phyloP scores from a whole-genome alignment of 2,113 vertebrate genomes.

The Lepus americanus region DNA sequence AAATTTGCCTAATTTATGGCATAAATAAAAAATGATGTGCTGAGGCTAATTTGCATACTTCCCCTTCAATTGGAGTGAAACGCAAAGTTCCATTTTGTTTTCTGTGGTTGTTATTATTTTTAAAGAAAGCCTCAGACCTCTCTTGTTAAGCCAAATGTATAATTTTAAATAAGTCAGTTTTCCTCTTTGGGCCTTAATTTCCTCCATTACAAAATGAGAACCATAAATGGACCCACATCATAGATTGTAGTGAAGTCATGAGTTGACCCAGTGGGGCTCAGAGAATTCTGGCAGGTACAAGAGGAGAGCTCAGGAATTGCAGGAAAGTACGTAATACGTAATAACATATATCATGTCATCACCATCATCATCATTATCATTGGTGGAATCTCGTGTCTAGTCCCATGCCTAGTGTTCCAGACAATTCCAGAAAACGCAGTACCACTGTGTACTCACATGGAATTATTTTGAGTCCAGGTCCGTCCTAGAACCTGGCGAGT shows the following conservation, averaged over 20 bases:
- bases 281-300: not conserved
- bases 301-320: not conserved
- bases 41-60: conserved; percentile 66
- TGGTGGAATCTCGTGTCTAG: not conserved
- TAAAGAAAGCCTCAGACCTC: not conserved
- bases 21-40: conserved; percentile 75
- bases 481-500: not conserved
- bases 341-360: not conserved
- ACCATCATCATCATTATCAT: not conserved
- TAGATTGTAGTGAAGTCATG: not conserved
- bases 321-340: no score
- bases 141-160: not conserved
- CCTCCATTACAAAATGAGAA: not conserved
- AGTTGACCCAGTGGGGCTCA: not conserved
- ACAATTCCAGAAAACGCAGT: accelerated
- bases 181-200: not conserved
- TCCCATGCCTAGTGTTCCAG: not conserved
- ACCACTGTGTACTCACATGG: not conserved
- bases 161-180: not conserved
- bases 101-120: not conserved
- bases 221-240: not conserved
- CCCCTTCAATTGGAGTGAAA: conserved; percentile 38
- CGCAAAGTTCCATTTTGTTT: not conserved
- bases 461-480: not conserved
- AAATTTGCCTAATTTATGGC: conserved; percentile 83